phyloP scores from a whole-genome alignment of 53 echinoderm and acorn worm species.

The Henricia sp. region DNA sequence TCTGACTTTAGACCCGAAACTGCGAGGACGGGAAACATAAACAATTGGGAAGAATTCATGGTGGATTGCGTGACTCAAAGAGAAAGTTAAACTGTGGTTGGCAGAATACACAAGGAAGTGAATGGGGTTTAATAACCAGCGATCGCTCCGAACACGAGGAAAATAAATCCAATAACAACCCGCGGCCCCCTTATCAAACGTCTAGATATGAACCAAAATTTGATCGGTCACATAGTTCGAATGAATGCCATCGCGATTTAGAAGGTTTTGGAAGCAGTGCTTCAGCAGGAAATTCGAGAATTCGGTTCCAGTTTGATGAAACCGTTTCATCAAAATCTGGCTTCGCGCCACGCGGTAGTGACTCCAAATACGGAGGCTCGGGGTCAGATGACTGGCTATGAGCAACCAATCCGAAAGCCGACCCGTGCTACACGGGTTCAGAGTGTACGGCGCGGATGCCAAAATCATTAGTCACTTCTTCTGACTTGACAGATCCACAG shows the following conservation, averaged over 20 bases:
- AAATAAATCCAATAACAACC: neutral
- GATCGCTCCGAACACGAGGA: conserved; percentile 40
- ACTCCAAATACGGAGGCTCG: conserved; percentile 73
- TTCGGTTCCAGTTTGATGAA: neutral
- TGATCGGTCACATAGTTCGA: neutral
- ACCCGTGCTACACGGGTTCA: conserved; percentile 57
- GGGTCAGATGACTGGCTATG: conserved; percentile 67
- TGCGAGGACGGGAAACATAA: neutral
- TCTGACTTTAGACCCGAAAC: conserved; percentile 8
- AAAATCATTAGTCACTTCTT: conserved; percentile 72
- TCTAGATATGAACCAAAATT: neutral
- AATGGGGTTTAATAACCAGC: neutral
- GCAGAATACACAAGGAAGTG: neutral
- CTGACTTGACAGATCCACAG: neutral
- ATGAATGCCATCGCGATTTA: neutral
- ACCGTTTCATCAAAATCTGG: conserved; percentile 48
- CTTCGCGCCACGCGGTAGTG: conserved; percentile 72
- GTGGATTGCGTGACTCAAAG: neutral
- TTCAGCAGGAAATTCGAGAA: neutral
- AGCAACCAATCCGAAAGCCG: conserved; percentile 68
- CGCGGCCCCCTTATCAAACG: neutral
- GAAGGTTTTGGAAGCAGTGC: neutral
- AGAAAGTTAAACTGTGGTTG: conserved; percentile 4
- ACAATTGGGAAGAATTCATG: neutral
- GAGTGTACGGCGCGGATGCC: conserved; percentile 61